A percentile compares a stretch with the other conserved stretches of the same genome.
Evolutionary conservation across 2,888 invertebrate species (phyloP).

Genomic region (Cinara cedri): DNA sequence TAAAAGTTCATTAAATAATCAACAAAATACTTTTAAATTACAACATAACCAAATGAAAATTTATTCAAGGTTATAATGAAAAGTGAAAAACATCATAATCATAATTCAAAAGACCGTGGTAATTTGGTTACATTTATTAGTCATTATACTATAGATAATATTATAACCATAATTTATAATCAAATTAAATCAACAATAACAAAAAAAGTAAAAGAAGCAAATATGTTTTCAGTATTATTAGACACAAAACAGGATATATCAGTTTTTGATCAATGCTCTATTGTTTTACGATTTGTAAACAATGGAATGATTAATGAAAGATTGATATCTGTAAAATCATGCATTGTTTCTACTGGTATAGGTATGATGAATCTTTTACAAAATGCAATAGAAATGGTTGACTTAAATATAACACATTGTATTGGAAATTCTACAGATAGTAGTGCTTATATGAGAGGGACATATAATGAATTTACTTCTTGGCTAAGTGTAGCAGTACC

Average conservation of each 20-base stretch:
- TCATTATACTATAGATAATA: no score
- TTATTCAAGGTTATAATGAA: background rate
- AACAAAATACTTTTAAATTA: no score
- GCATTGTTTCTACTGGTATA: constrained; percentile 43
- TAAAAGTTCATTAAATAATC: no score
- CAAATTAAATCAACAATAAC: background rate
- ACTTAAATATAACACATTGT: constrained; percentile 56
- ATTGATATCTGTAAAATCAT: constrained; percentile 44
- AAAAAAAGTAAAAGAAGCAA: background rate
- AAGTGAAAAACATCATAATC: background rate
- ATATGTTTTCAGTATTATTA: background rate
- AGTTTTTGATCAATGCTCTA: constrained; percentile 37
- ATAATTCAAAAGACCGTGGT: background rate
- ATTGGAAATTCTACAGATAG: constrained; percentile 58
- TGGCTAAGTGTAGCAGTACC: constrained; percentile 49
- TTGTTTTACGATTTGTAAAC: constrained; percentile 56
- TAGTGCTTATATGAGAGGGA: constrained; percentile 58
- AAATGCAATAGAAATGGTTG: constrained; percentile 5
- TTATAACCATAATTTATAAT: background rate
- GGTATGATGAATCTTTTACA: constrained; percentile 45
- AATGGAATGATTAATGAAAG: constrained; percentile 41
- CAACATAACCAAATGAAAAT: no score
- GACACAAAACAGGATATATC: constrained; percentile 20
- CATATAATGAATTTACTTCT: constrained; percentile 57
- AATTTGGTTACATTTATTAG: background rate